Evolutionary conservation across 2,113 vertebrate genomes (phyloP).

Genomic region (Paradisaea rubra): DNA sequence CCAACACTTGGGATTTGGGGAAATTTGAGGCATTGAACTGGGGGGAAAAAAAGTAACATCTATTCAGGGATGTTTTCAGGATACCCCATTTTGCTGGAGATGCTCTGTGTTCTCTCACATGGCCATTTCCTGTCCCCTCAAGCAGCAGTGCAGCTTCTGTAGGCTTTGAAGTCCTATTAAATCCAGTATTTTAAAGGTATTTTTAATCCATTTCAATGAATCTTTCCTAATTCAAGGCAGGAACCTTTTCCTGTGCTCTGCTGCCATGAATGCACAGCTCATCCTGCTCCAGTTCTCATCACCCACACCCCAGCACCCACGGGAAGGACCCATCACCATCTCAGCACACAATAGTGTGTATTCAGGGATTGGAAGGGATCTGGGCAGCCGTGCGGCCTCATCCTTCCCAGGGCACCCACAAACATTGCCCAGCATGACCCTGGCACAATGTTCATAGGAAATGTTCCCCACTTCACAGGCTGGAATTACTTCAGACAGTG

Average conservation of each 20-base stretch:
- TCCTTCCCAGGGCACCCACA: not conserved
- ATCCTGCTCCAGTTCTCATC: not conserved
- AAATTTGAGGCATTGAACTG: not conserved
- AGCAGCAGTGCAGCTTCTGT: not conserved
- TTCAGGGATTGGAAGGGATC: not conserved
- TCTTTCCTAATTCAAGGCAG: not conserved
- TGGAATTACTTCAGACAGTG: not conserved
- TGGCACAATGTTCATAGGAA: not conserved
- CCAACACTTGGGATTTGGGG: not conserved
- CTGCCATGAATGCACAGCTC: not conserved
- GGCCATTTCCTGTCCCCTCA: not conserved
- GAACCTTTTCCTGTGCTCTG: not conserved
- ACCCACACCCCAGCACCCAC: not conserved
- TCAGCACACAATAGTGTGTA: not conserved
- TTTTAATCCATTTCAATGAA: not conserved
- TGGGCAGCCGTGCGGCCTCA: accelerated
- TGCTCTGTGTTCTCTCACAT: not conserved
- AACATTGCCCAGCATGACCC: not conserved
- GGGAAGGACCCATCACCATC: accelerated
- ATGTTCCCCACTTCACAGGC: not conserved
- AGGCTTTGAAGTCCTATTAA: not conserved
- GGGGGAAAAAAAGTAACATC: not conserved
- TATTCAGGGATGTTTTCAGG: not conserved
- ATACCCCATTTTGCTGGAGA: not conserved
- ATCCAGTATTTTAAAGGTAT: not conserved